Conservation (phyloP, 2,113 vertebrate species). For the Panurus biarmicus region DNA sequence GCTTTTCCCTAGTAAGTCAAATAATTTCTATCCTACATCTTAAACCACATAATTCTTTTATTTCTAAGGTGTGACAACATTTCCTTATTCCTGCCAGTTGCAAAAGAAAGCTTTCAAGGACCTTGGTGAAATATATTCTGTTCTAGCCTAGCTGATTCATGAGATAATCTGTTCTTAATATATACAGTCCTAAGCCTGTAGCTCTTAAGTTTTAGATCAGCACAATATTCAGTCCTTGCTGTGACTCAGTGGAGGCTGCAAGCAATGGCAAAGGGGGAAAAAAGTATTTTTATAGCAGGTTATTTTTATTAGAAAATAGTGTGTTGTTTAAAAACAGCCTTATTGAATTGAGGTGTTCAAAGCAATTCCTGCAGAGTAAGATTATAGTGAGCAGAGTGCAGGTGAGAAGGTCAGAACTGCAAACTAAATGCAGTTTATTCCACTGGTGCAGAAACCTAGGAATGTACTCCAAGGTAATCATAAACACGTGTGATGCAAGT, state of each 20-base stretch:
- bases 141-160: conserved; percentile 11
- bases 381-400: conserved; percentile 50
- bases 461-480: conserved; percentile 38
- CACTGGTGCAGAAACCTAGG: conserved; percentile 6
- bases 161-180: conserved; percentile 42
- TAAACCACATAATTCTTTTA: not conserved
- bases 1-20: not conserved
- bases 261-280: not conserved
- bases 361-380: conserved; percentile 49
- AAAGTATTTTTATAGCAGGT: conserved; percentile 36
- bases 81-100: not conserved
- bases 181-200: not conserved
- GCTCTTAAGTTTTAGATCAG: conserved; percentile 26
- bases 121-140: conserved; percentile 4
- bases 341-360: conserved; percentile 56
- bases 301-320: conserved; percentile 58
- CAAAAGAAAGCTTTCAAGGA: conserved; percentile 5
- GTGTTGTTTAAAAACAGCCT: conserved; percentile 45
- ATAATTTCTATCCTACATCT: not conserved
- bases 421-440: conserved; percentile 52
- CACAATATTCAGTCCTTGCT: conserved; percentile 42
- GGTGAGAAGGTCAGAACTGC: conserved; percentile 57
- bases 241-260: conserved; percentile 40
- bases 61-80: not conserved
- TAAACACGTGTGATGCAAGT: not conserved